Percentiles rank a stretch among this genome's conserved stretches.
phyloP scores from a whole-genome alignment of 2,113 vertebrate genomes.

The Gymnocephalus cernua region DNA sequence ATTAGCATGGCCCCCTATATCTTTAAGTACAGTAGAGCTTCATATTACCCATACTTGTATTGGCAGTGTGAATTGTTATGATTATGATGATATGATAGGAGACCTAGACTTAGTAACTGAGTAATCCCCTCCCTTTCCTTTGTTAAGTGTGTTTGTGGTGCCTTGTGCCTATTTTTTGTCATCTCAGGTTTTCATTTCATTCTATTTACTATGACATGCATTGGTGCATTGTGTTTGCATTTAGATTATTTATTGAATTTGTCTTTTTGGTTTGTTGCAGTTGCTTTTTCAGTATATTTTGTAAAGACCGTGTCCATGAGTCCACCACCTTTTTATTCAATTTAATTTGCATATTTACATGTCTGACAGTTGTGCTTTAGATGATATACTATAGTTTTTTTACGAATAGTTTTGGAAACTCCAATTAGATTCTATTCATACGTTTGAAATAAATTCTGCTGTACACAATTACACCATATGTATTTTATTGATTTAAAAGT shows the following conservation, averaged over 20 bases:
- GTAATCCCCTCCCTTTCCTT: neutral
- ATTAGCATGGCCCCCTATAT: neutral
- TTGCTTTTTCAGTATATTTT: neutral
- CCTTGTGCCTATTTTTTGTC: neutral
- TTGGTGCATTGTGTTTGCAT: too few relatives aligned
- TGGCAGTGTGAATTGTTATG: neutral
- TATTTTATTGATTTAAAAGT: conserved; percentile 8
- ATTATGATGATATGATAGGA: neutral
- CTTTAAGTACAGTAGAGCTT: neutral
- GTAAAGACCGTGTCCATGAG: neutral
- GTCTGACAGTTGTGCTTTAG: neutral
- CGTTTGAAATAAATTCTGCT: neutral
- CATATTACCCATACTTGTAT: neutral
- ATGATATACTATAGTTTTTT: neutral
- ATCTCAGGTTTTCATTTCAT: neutral
- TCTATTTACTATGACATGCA: neutral
- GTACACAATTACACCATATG: neutral
- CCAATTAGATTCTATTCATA: neutral
- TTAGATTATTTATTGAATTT: neutral
- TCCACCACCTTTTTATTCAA: neutral
- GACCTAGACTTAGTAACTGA: too few relatives aligned
- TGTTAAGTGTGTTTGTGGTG: neutral
- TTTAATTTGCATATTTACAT: neutral
- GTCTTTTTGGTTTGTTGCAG: neutral
- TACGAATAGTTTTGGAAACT: neutral